These are phyloP conservation scores for Neuroscelio doddi DNA, from an alignment of 2,888 invertebrate species.

Conservation along the genomic window DNA sequence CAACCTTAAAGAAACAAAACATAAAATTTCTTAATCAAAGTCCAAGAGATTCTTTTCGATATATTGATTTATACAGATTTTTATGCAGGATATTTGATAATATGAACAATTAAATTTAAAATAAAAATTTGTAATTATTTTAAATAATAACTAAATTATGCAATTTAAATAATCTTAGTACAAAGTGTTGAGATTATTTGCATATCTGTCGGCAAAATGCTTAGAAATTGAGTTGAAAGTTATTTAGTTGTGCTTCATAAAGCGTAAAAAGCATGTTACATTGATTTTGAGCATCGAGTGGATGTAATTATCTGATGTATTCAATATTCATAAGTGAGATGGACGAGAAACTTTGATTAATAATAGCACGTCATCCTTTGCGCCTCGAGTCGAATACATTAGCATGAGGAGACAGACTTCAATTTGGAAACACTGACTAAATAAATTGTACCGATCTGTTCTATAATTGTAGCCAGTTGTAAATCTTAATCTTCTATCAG, in stretches of 20 bases:
- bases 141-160: conserved; percentile 29
- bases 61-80: too few relatives aligned
- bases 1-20: too few relatives aligned
- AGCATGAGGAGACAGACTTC: conserved; percentile 24
- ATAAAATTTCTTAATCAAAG: too few relatives aligned
- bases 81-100: too few relatives aligned
- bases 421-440: conserved; percentile 29
- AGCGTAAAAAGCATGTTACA: conserved; percentile 48
- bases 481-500: conserved; percentile 42
- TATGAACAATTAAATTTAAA: too few relatives aligned
- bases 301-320: conserved; percentile 46
- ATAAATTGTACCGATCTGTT: conserved; percentile 45
- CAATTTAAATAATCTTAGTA: too few relatives aligned
- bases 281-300: conserved; percentile 41
- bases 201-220: conserved; percentile 34
- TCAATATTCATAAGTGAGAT: conserved; percentile 46
- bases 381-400: conserved; percentile 45
- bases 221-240: conserved; percentile 47
- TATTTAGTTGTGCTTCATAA: conserved; percentile 48
- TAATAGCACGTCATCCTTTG: conserved; percentile 42
- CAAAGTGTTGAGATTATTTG: conserved; percentile 36
- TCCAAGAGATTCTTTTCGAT: too few relatives aligned
- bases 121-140: background rate
- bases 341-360: conserved; percentile 47
- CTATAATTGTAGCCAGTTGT: conserved; percentile 36